Conservation (phyloP, 2,888 invertebrate species). For the Drosophila fungiperda region DNA sequence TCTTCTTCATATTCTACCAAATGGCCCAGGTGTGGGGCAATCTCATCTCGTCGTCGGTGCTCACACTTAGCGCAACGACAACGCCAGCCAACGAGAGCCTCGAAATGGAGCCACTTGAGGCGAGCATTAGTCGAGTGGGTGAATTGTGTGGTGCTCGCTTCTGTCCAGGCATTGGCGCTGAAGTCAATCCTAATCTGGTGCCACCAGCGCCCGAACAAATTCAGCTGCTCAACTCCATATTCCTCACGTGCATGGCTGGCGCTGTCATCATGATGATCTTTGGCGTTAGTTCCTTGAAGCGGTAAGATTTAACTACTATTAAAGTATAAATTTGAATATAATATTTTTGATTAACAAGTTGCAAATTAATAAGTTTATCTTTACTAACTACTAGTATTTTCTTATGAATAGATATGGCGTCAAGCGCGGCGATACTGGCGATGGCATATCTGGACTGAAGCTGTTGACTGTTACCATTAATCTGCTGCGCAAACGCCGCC, state of each 20-base stretch:
- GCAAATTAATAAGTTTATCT: neutral
- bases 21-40: conserved; percentile 98
- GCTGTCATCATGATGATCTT: conserved; percentile 91
- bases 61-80: conserved; percentile 63
- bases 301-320: conserved; percentile 85
- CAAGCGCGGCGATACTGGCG: conserved; percentile 85
- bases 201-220: conserved; percentile 91
- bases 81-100: conserved; percentile 52
- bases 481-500: conserved; percentile 91
- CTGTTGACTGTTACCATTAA: conserved; percentile 91
- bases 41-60: conserved; percentile 92
- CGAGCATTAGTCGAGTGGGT: conserved; percentile 83
- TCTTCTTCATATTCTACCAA: conserved; percentile 98
- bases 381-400: neutral
- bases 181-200: conserved; percentile 88
- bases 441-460: conserved; percentile 88
- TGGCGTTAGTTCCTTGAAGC: conserved; percentile 92
- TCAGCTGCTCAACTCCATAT: conserved; percentile 92
- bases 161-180: conserved; percentile 87
- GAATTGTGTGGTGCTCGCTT: conserved; percentile 91
- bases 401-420: conserved; percentile 87
- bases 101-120: conserved; percentile 51
- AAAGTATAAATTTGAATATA: neutral
- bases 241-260: conserved; percentile 91
- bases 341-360: neutral